Evolutionary conservation across 2,797 vertebrate genomes (phyloP).

Genomic region (Hippocampus kuda): DNA sequence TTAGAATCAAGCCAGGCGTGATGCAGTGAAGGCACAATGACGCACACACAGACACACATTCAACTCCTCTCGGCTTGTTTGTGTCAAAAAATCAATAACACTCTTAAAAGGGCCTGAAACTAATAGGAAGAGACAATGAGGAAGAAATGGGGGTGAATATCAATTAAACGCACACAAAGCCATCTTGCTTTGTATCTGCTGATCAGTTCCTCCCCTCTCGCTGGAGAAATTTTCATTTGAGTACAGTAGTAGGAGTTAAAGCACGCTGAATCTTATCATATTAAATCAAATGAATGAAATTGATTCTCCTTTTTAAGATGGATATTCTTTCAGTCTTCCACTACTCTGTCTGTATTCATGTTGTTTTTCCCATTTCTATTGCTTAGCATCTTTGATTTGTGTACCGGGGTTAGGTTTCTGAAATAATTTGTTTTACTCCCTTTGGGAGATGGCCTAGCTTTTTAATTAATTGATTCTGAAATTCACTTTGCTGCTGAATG

Average conservation of each 20-base stretch:
- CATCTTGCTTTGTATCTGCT: constrained; percentile 19
- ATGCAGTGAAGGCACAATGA: constrained; percentile 13
- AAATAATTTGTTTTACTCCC: constrained; percentile 60
- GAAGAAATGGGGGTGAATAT: constrained; percentile 32
- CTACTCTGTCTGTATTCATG: constrained; percentile 26
- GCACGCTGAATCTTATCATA: constrained; percentile 18
- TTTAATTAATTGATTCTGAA: constrained; percentile 65
- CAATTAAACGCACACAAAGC: constrained; percentile 14
- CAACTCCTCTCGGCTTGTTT: constrained; percentile 27
- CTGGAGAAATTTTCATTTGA: constrained; percentile 8
- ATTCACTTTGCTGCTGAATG: constrained; percentile 43
- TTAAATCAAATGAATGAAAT: constrained; percentile 30
- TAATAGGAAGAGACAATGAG: constrained; percentile 39
- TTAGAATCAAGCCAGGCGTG: constrained; percentile 33
- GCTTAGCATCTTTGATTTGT: constrained; percentile 53
- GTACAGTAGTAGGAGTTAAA: background rate
- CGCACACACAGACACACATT: constrained; percentile 9
- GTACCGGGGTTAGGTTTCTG: constrained; percentile 55
- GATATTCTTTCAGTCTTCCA: constrained; percentile 25
- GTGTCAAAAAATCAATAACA: constrained; percentile 60
- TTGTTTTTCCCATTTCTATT: constrained; percentile 38
- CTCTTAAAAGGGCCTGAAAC: constrained; percentile 38
- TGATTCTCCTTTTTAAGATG: constrained; percentile 41
- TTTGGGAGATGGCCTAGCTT: constrained; percentile 40
- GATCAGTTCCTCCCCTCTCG: constrained; percentile 18